These are phyloP conservation scores for Malacosoma neustria DNA, from an alignment of 2,888 invertebrate species.

Conservation along the genomic window DNA sequence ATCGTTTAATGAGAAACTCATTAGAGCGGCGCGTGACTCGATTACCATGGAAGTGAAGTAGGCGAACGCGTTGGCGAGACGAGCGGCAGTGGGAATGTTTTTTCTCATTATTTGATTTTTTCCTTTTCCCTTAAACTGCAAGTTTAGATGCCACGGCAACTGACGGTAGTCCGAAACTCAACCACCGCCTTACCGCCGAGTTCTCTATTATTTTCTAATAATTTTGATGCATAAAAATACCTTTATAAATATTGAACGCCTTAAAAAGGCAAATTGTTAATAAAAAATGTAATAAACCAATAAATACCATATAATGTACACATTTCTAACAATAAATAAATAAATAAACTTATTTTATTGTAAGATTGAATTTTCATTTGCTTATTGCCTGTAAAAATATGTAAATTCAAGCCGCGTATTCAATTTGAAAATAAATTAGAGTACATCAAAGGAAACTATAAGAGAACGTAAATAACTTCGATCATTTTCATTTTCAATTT, in stretches of 20 bases:
- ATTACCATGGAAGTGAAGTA: constrained; percentile 4
- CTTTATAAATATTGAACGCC: too few relatives aligned
- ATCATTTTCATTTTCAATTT: too few relatives aligned
- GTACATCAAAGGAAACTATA: too few relatives aligned
- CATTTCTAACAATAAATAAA: too few relatives aligned
- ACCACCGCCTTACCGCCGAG: background rate
- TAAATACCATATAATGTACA: too few relatives aligned
- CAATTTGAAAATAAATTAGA: background rate
- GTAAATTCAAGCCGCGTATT: background rate
- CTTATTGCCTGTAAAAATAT: too few relatives aligned
- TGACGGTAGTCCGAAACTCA: constrained; percentile 1
- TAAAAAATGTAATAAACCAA: too few relatives aligned
- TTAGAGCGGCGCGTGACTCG: constrained; percentile 39
- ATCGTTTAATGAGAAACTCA: constrained; percentile 43
- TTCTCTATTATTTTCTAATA: background rate
- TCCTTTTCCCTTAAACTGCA: background rate
- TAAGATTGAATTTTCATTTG: too few relatives aligned
- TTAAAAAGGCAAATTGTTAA: too few relatives aligned
- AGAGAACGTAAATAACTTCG: too few relatives aligned
- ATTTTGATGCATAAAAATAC: background rate
- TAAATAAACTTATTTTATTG: too few relatives aligned
- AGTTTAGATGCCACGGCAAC: background rate
- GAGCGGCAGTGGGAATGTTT: background rate
- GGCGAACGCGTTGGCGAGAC: background rate
- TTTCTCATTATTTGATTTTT: background rate